A percentile compares a stretch with the other conserved stretches of the same genome.
Conservation (phyloP, 2,797 vertebrate species). For the Amblyraja radiata region DNA sequence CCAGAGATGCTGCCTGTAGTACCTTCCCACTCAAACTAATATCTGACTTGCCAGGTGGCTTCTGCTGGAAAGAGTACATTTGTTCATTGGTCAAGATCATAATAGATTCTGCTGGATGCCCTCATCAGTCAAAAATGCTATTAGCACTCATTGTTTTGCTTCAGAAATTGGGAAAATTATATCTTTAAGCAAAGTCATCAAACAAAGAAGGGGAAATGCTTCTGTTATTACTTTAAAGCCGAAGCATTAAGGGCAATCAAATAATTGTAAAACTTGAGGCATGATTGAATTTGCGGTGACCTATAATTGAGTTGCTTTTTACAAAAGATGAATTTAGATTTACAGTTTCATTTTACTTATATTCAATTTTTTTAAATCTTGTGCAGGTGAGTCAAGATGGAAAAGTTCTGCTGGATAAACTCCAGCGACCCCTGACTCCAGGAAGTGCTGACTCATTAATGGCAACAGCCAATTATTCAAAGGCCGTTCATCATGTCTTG, state of each 20-base stretch:
- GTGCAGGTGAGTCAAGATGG: constrained; percentile 91
- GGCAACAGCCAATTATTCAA: constrained; percentile 90
- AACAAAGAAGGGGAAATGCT: background rate
- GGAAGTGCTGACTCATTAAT: constrained; percentile 89
- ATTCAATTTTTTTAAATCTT: background rate
- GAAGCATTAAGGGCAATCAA: background rate
- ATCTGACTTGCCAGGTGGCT: background rate
- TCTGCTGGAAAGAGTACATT: background rate
- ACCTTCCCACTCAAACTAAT: no score
- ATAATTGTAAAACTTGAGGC: background rate
- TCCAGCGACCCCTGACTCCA: constrained; percentile 88
- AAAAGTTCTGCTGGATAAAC: constrained; percentile 89
- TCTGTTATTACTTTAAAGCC: background rate
- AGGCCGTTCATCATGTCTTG: constrained; percentile 90
- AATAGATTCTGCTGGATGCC: background rate
- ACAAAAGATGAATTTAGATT: background rate
- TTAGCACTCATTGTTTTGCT: background rate
- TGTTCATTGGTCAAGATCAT: background rate
- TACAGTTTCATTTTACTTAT: background rate
- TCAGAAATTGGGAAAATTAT: background rate
- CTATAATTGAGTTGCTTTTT: background rate
- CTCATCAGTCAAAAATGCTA: background rate
- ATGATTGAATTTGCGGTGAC: background rate
- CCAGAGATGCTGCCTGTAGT: no score
- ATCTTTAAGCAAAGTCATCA: background rate